These are phyloP conservation scores for Ctena decussata DNA, from an alignment of 2,888 invertebrate genomes.

Conservation along the genomic window DNA sequence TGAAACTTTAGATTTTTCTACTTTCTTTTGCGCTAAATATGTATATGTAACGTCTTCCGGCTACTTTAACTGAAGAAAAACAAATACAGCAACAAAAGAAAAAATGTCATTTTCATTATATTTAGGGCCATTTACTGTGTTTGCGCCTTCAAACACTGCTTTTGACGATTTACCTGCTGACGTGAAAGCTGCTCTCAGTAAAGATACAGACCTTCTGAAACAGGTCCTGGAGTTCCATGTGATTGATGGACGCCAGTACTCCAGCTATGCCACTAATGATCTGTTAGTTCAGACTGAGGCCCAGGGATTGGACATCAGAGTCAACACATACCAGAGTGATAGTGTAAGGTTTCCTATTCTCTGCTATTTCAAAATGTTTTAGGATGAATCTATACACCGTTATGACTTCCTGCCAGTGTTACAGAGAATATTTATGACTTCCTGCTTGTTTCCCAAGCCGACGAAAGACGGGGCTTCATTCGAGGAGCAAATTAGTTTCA, in stretches of 20 bases:
- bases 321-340: conserved; percentile 52
- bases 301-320: conserved; percentile 44
- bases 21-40: no score
- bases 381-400: background rate
- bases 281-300: conserved; percentile 50
- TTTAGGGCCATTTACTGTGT: conserved; percentile 68
- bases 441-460: background rate
- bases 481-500: background rate
- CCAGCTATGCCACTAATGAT: conserved; percentile 52
- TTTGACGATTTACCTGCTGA: conserved; percentile 57
- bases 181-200: conserved; percentile 54
- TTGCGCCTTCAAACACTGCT: conserved; percentile 70
- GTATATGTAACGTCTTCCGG: no score
- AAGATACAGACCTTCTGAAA: conserved; percentile 58
- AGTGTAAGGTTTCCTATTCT: background rate
- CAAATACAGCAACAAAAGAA: no score
- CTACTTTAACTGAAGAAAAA: no score
- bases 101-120: no score
- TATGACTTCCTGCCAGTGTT: background rate
- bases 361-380: background rate
- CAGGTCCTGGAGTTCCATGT: conserved; percentile 66
- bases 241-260: conserved; percentile 37
- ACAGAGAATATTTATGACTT: background rate
- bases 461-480: background rate
- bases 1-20: no score